Evolutionary conservation across 1,140 invertebrate genomes (phyloP), one percentile per base, ranked within the genome.

Genomic region (Tetramorium simillimum): DNA sequence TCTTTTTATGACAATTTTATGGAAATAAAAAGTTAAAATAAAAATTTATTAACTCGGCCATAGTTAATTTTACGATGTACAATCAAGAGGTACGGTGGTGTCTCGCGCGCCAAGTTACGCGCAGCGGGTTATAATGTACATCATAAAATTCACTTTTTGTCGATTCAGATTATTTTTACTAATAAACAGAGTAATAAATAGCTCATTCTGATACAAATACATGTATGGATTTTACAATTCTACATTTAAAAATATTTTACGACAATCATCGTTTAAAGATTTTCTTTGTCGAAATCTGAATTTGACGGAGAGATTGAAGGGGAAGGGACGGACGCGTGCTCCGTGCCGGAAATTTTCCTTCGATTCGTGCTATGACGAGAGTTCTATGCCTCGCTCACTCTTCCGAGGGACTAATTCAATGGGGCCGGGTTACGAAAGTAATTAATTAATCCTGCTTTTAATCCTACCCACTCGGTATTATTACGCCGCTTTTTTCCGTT

Each of bases 361-460:
- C 65, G 78, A 70, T 81, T 70, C 21, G 9, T 16, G 12, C 53
- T 86, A 33, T 51, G 46, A 40, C 62, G 40, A 21, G 33, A 70
- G 14, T 43, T 81, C 21, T 24, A 21, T 1, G 24, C 49, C 49
- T 58, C 16, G 46, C 10, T 53, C 53, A 24, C 14, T 73, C 43
- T 49, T 81, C 18, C 80, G 37, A 62, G 53, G 80, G 24, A 60
- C 53, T 70, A 73, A 60, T 60, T 84, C 53, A 69, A 24, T 33
- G 24, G 40, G 14, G 7, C 40, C 37, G 37, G 18, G 69, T 84
- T 70, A 70, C 56, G 85, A 86, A 72, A 28, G 87, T 77, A 86
- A 88, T 86, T 86, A 88, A 88, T 88, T 86, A 86, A 88, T 87
- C 49, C 73, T 58, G 28, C 67, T 21, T 82, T 84, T 88, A 88